phyloP scores from a whole-genome alignment of 2,888 invertebrate genomes.

The Cephus rjabovi region DNA sequence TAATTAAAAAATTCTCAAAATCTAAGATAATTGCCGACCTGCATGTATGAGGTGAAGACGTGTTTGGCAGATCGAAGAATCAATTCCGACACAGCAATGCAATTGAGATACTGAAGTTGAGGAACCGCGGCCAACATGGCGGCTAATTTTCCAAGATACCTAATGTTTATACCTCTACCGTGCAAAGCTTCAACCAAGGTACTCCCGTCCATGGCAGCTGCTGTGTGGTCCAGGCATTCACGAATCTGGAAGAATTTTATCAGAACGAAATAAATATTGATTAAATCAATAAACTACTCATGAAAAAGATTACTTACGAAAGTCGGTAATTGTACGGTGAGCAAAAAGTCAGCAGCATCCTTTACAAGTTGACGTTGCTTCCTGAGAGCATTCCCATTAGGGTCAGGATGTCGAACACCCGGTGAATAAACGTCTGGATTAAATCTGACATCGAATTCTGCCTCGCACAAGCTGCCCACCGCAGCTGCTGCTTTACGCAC shows the following conservation, averaged over 20 bases:
- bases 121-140: slow-evolving; percentile 82
- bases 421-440: slow-evolving; percentile 99
- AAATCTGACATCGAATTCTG: slow-evolving; percentile 96
- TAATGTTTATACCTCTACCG: slow-evolving; percentile 94
- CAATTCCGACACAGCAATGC: slow-evolving; percentile 91
- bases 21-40: slow-evolving; percentile 67
- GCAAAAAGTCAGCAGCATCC: slow-evolving; percentile 95
- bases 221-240: slow-evolving; percentile 90
- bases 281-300: not conserved
- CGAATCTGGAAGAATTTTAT: slow-evolving; percentile 74
- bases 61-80: slow-evolving; percentile 93
- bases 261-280: not conserved
- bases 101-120: slow-evolving; percentile 87
- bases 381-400: slow-evolving; percentile 76
- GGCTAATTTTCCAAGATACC: slow-evolving; percentile 95
- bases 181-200: slow-evolving; percentile 94
- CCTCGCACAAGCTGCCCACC: slow-evolving; percentile 94
- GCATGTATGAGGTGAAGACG: slow-evolving; percentile 90
- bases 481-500: slow-evolving; percentile 91
- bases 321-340: slow-evolving; percentile 93
- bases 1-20: not conserved
- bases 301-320: slow-evolving; percentile 75
- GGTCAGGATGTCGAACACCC: slow-evolving; percentile 86
- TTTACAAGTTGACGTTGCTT: slow-evolving; percentile 91
- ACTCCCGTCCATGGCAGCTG: slow-evolving; percentile 95